phyloP scores from a whole-genome alignment of 2,797 vertebrate genomes.

The Diplodus sargus region DNA sequence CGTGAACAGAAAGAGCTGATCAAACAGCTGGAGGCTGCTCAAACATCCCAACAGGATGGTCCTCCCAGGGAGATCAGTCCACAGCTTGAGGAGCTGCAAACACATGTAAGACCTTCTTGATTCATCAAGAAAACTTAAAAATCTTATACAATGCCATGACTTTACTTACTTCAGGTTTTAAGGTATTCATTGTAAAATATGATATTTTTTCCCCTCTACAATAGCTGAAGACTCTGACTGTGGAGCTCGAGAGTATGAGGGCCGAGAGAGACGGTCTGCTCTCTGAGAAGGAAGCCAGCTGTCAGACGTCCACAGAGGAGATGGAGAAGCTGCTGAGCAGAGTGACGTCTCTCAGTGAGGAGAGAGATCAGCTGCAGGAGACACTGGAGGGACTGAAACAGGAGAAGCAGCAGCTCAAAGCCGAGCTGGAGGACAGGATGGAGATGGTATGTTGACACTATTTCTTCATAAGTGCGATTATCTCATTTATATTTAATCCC shows the following conservation, averaged over 20 bases:
- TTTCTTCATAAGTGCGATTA: background rate
- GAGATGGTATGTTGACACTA: constrained; percentile 44
- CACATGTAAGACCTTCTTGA: constrained; percentile 33
- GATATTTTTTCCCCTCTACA: background rate
- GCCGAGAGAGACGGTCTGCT: constrained; percentile 56
- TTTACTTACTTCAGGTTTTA: background rate
- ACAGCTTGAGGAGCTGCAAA: constrained; percentile 56
- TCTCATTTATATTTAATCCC: background rate
- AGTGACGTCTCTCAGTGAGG: constrained; percentile 73
- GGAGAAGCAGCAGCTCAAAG: constrained; percentile 78
- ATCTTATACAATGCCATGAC: background rate
- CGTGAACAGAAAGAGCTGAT: constrained; percentile 39
- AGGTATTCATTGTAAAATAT: background rate
- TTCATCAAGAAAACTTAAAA: background rate
- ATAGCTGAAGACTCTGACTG: constrained; percentile 21
- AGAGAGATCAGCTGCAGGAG: constrained; percentile 82
- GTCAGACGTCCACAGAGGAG: constrained; percentile 34
- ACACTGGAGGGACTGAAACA: constrained; percentile 64
- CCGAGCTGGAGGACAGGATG: constrained; percentile 75
- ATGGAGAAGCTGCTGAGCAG: constrained; percentile 50
- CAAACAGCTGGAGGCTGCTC: constrained; percentile 60
- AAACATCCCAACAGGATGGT: constrained; percentile 37
- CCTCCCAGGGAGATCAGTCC: background rate
- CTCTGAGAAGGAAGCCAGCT: background rate
- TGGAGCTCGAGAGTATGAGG: constrained; percentile 46